Conservation (phyloP, 2,113 vertebrate species). For the Parus major region DNA sequence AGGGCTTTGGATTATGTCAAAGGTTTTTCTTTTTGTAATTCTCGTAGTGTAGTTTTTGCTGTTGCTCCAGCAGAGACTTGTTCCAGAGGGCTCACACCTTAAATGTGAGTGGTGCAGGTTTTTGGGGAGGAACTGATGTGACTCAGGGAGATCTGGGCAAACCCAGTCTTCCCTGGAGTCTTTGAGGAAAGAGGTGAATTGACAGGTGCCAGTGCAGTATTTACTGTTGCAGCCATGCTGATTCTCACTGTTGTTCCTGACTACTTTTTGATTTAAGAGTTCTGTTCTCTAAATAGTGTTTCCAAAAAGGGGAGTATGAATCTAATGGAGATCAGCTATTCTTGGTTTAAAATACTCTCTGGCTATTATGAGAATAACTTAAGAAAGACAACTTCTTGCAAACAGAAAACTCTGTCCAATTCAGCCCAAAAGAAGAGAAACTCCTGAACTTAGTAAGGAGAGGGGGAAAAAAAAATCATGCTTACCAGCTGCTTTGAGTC, state of each 20-base stretch:
- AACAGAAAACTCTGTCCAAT: background rate
- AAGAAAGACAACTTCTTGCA: background rate
- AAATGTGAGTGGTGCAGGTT: background rate
- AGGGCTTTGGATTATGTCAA: background rate
- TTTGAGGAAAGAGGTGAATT: background rate
- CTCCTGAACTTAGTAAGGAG: background rate
- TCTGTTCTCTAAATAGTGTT: background rate
- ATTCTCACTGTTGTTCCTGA: background rate
- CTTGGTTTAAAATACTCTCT: background rate
- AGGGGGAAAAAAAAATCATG: background rate
- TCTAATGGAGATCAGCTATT: background rate
- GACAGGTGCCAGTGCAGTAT: background rate
- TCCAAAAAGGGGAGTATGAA: background rate
- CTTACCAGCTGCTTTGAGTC: conserved; percentile 66
- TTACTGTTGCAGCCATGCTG: background rate
- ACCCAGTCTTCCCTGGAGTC: background rate
- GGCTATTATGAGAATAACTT: background rate
- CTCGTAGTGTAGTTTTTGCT: background rate
- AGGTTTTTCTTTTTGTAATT: background rate
- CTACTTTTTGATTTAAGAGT: background rate
- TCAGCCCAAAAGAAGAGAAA: conserved; percentile 8
- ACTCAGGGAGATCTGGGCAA: background rate
- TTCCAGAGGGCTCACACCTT: background rate
- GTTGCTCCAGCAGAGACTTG: background rate
- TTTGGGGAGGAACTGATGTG: background rate